Evolutionary conservation across 2,113 vertebrate species (phyloP), one percentile per base, ranked within the genome.

Genomic region (Eudyptes chrysolophus): DNA sequence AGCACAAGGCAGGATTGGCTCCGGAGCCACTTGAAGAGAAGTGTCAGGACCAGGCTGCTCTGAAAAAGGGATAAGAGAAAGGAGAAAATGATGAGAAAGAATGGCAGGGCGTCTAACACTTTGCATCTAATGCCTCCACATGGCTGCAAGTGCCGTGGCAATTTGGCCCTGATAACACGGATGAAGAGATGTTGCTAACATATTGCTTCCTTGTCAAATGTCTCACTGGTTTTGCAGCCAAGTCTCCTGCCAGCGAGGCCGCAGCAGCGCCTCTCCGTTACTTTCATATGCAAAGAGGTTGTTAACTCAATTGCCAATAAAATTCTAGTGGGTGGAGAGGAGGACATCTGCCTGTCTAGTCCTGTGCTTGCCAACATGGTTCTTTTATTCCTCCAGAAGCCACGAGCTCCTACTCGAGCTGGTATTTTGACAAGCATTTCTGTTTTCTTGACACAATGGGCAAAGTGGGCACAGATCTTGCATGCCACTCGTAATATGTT

Each of bases 291-390:
- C 96, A 97, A 96, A 97, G 94, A 97, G 94, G 92, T 86, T 97
- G 95, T 96, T 97, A 94, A 79, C 95, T 97, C 92, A 81, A 97
- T 95, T 97, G 96, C 97, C 97, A 97, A 96, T 97, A 97, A 97
- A 96, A 97, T 78, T 71, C 96, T 97, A 86, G 96, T 97, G 97
- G 97, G 96, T 97, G 91, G 96, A 96, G 95, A 96, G 84, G 92
- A 97, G 96, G 97, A 97, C 97, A 97, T 97, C 97, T 97, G 97
- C 97, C 96, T 96, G 96, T 97, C 96, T 95, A 49, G 87, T 97
- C 89, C 91, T 65, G 70, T 92, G 92, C 95, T 95, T 97, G 96
- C 96, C 97, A 97, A 96, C 89, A 92, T 65, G 95, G 94, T 92
- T 93, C 97, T 96, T 97, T 94, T 90, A 96, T 97, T 44, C 95